These are phyloP conservation scores for Gulo gulo DNA, from an alignment of 2,113 vertebrate species.

Conservation along the genomic window DNA sequence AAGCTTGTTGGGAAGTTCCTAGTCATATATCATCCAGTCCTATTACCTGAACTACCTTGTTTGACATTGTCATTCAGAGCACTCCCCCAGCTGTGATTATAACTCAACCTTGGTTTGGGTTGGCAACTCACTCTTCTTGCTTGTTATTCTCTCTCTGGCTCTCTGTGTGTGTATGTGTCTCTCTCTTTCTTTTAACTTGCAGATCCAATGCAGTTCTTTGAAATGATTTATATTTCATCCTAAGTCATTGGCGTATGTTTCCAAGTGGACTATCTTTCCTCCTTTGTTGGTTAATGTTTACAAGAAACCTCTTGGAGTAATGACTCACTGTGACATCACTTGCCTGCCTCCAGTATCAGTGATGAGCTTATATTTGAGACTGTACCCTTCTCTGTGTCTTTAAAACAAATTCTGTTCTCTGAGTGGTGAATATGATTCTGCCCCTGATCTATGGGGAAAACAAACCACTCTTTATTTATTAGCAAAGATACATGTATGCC, in stretches of 20 bases:
- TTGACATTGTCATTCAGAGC: not conserved
- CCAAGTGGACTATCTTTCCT: conserved; percentile 35
- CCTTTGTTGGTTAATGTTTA: conserved; percentile 62
- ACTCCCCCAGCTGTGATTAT: not conserved
- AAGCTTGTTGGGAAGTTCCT: conserved; percentile 29
- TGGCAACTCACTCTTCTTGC: not conserved
- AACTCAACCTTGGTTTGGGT: not conserved
- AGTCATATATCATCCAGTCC: not conserved
- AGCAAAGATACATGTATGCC: not conserved
- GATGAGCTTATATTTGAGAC: conserved; percentile 6
- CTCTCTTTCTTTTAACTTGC: not conserved
- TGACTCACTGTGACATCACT: conserved; percentile 44
- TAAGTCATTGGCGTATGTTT: conserved; percentile 49
- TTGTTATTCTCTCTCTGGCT: not conserved
- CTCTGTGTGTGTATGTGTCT: not conserved
- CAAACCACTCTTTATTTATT: not conserved
- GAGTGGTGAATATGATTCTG: not conserved
- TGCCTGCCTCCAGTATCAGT: not conserved
- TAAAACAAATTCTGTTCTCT: conserved; percentile 12
- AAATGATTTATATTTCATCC: conserved; percentile 56
- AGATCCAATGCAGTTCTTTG: not conserved
- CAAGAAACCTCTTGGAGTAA: conserved; percentile 43
- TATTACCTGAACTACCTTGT: conserved; percentile 24
- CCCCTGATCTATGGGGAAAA: not conserved
- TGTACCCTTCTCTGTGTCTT: not conserved